Evolutionary conservation across 2,888 invertebrate species (phyloP).

Genomic region (Drosophila neutralis): DNA sequence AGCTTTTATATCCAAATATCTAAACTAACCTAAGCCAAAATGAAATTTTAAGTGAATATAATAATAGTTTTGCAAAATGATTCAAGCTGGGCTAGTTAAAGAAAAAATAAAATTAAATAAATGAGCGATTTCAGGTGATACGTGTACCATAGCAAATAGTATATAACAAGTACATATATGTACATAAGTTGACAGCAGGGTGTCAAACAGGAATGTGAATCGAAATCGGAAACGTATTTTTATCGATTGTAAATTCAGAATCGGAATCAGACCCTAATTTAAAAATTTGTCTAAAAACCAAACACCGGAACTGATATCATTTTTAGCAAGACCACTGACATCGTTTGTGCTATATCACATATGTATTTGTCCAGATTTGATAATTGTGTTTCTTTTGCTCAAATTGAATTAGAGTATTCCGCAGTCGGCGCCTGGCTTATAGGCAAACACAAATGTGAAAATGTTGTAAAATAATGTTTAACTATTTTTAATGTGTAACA

Average conservation of each 20-base stretch:
- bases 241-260: background rate
- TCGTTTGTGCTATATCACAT: background rate
- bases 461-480: background rate
- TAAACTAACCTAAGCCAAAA: background rate
- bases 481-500: background rate
- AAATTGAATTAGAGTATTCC: background rate
- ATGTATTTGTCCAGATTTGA: background rate
- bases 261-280: background rate
- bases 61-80: background rate
- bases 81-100: background rate
- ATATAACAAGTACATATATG: background rate
- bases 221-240: background rate
- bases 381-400: background rate
- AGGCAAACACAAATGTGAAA: background rate
- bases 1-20: background rate
- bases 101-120: background rate
- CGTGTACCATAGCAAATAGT: too few species aligned
- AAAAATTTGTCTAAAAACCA: fast-evolving
- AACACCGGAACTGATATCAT: background rate
- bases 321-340: background rate
- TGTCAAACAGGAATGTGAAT: background rate
- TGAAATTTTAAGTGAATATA: background rate
- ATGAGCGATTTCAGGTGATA: background rate
- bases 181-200: background rate
- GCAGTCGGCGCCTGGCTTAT: too few species aligned